Evolutionary conservation across 2,797 vertebrate genomes (phyloP).

Genomic region (Thamnophis elegans): DNA sequence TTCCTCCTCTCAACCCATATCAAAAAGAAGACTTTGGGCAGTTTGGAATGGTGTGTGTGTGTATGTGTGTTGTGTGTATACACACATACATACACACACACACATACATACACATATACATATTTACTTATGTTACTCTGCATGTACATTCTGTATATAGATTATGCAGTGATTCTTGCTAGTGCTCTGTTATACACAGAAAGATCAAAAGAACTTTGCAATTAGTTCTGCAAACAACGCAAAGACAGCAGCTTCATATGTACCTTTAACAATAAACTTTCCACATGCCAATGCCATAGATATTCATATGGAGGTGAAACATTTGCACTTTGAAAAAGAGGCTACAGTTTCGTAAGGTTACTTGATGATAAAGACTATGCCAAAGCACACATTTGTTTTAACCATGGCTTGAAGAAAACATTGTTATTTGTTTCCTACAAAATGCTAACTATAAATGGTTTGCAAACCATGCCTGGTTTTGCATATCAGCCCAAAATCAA

Average conservation of each 20-base stretch:
- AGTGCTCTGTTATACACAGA: neutral
- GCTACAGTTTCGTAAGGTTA: neutral
- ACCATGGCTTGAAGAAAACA: neutral
- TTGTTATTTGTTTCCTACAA: neutral
- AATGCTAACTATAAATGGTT: neutral
- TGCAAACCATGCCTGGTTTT: neutral
- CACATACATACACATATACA: too few relatives aligned
- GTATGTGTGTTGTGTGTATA: too few relatives aligned
- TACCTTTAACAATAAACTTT: neutral
- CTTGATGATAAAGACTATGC: neutral
- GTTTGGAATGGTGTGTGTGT: neutral
- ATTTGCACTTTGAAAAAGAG: neutral
- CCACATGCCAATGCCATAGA: too few relatives aligned
- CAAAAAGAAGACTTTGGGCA: neutral
- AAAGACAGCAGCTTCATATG: neutral
- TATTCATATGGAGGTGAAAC: neutral
- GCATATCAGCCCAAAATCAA: neutral
- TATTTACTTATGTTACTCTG: neutral
- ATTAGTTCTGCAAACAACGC: neutral
- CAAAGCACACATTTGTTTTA: neutral
- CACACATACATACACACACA: too few relatives aligned
- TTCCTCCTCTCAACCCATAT: neutral
- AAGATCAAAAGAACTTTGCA: neutral
- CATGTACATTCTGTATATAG: neutral
- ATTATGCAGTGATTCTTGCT: neutral